phyloP scores from a whole-genome alignment of 1,140 invertebrate species.

The Battus philenor region DNA sequence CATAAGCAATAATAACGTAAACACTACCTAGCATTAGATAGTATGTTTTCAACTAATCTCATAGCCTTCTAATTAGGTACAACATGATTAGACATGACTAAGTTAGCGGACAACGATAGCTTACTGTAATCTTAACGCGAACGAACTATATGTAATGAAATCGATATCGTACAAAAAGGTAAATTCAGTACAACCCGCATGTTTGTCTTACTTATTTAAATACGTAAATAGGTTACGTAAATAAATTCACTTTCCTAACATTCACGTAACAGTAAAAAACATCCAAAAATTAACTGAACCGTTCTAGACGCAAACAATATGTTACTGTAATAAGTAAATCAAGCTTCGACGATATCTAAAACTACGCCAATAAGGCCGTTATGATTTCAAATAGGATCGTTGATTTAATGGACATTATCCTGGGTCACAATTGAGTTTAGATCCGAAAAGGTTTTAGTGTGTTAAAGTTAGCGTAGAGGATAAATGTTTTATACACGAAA shows the following conservation, averaged over 20 bases:
- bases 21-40: too few species aligned
- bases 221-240: background rate
- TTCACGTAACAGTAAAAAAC: background rate
- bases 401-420: conserved; percentile 15
- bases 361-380: background rate
- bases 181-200: too few species aligned
- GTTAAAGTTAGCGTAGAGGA: conserved; percentile 5
- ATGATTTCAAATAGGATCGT: conserved; percentile 11
- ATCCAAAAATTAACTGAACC: background rate
- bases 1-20: too few species aligned
- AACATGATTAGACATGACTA: too few species aligned
- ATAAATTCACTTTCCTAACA: background rate
- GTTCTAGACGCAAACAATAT: background rate
- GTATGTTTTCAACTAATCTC: too few species aligned
- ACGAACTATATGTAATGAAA: too few species aligned
- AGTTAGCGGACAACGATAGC: too few species aligned
- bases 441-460: conserved; percentile 10
- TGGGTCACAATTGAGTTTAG: conserved; percentile 11
- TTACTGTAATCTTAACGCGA: too few species aligned
- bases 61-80: too few species aligned
- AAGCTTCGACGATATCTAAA: conserved; percentile 5
- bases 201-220: background rate
- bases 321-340: background rate
- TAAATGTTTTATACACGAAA: conserved; percentile 10
- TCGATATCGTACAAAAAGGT: too few species aligned